Evolutionary conservation across 2,888 invertebrate genomes (phyloP), one percentile per base, ranked within the genome.

Genomic region (Strigamia maritima): DNA sequence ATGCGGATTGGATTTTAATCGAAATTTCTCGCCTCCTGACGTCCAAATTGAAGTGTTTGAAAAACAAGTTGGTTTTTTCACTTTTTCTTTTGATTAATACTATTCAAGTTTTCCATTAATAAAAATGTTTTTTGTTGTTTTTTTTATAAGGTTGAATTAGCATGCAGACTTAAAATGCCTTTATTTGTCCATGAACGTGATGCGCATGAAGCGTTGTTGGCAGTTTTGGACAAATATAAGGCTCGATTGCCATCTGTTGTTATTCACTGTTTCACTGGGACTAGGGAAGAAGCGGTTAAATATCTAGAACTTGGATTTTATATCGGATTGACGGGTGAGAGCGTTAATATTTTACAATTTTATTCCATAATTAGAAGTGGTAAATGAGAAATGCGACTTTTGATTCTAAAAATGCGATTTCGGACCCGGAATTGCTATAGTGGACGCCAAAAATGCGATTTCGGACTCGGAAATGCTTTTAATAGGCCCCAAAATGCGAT

Each of bases 1-100:
- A 86, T 97, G 97, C 86, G 97, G 97, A 44, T 89, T 97, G 82
- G 97, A 97, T 88, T 97, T 94, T 86, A 95, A 93, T 86, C 91
- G 95, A 84, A 95, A 96, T 86, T 97, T 96, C 88, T 96, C 96
- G 10, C 94, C 95, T 84, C 95, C 93, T 6, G 91, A 91, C 81
- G 91, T 92, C 82, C 97, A 97, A 87, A 89, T 92, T 82, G 89
- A 91, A 81, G 95, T 94, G 76, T 96, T 97, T 85, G 92, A 92
- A 84, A 92, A 94, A 86, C 87, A 87, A 83, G 86, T 86, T 10
- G 10, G 40, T 40, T 40, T 40, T 1, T 3, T 40, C 40, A 40
- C 6, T 40, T 16, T 14, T 10, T n/a, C 2, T n/a, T 16, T n/a
- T 26, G 22, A 2, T 60, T 8, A 75, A 12, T 19, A n/a, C n/a